Evolutionary conservation across 2,113 vertebrate genomes (phyloP), one percentile per base, ranked within the genome.

Genomic region (Madoqua kirkii): DNA sequence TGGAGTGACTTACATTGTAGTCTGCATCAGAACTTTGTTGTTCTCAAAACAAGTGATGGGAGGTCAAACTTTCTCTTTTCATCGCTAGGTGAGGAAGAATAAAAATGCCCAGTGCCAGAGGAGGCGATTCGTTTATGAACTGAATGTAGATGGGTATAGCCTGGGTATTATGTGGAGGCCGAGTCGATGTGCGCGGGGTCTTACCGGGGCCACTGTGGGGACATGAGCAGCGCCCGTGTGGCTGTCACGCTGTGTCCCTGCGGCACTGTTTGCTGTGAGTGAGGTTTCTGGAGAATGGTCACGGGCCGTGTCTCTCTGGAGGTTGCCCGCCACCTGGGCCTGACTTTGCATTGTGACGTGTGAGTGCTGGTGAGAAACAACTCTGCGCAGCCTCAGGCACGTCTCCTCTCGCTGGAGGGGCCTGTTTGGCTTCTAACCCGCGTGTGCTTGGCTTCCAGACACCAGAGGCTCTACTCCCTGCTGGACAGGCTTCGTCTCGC

Each of bases 401-500:
- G 21, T 33, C 10, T 11, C 3, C 1, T 15, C 25, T 40, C 13
- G 0, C 52, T 45, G 23, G 43, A 3, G 40, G 92, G 64, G 88
- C 74, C 83, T 0, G 1, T 4, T 11, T 23, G 11, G 43, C 16
- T 27, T 31, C 48, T 74, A 13, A 92, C 57, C 78, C 16, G 0
- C 31, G 0, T 96, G 64, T 78, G 15, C 54, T 97, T 87, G 55
- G 45, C 27, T 98, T 98, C 76, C 98, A 99, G 99, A 96, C 99
- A 99, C 98, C 99, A 99, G 98, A 99, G 99, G 98, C 99, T 99
- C 90, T 99, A 99, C 98, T 99, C 99, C 5, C 99, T 99, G 98
- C 99, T 99, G 99, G 99, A 99, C 98, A 99, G 99, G 98, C 99
- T 99, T 97, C 99, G 99, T 98, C 99, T 99, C 31, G 99, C 99